phyloP scores from a whole-genome alignment of 2,888 invertebrate species.

The Dioctria rufipes region DNA sequence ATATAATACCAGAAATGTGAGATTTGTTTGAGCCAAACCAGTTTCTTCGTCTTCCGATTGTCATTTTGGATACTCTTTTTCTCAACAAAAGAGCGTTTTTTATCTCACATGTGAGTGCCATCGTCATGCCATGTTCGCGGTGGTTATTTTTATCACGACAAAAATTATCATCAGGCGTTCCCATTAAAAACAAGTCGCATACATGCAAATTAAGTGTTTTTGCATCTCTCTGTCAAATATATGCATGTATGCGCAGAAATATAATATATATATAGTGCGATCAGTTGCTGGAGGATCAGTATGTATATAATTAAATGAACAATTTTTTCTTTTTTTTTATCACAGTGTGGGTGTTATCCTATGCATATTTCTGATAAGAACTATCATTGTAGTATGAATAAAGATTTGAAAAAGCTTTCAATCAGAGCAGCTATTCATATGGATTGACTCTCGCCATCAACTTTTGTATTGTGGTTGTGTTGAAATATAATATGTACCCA shows the following conservation, averaged over 20 bases:
- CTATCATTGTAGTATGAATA: not conserved
- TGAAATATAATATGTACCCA: not conserved
- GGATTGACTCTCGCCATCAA: not conserved
- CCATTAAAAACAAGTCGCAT: not conserved
- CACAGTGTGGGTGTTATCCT: constrained; percentile 3
- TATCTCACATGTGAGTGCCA: constrained; percentile 30
- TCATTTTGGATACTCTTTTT: constrained; percentile 31
- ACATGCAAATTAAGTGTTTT: constrained; percentile 15
- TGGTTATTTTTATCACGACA: constrained; percentile 44
- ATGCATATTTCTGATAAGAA: constrained; percentile 31
- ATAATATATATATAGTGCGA: not conserved
- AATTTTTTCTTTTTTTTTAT: too few relatives aligned
- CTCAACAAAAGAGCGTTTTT: constrained; percentile 21
- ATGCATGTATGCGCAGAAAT: constrained; percentile 3
- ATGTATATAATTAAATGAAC: too few relatives aligned
- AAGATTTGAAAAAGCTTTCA: not conserved
- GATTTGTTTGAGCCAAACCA: constrained; percentile 28
- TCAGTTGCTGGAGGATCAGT: too few relatives aligned
- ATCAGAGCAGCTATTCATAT: constrained; percentile 16
- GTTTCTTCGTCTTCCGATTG: constrained; percentile 41
- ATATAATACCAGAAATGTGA: constrained; percentile 3
- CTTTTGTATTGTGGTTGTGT: not conserved
- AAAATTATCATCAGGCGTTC: constrained; percentile 8
- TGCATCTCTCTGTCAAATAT: constrained; percentile 18
- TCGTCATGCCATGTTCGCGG: too few relatives aligned